Conservation (phyloP, 1,140 invertebrate species). For the Coptotermes formosanus region DNA sequence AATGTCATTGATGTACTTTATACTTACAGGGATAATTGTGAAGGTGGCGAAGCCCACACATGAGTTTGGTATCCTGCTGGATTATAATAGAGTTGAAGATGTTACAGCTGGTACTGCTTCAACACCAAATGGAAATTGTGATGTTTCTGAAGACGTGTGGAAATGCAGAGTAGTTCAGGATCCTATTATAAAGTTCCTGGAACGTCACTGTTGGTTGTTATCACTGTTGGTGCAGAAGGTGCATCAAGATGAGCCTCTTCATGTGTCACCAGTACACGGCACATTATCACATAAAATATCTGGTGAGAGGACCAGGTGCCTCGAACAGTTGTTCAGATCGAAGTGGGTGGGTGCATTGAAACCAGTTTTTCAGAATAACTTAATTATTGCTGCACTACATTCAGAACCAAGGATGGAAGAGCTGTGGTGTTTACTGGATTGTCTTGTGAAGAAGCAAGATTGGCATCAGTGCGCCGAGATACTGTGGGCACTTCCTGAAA, state of each 20-base stretch:
- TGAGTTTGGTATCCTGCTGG: neutral
- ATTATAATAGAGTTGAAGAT: neutral
- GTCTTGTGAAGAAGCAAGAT: slow-evolving; percentile 37
- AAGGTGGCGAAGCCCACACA: neutral
- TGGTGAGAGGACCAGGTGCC: slow-evolving; percentile 40
- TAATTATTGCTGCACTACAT: slow-evolving; percentile 50
- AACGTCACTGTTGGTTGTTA: slow-evolving; percentile 56
- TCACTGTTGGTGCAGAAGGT: slow-evolving; percentile 56
- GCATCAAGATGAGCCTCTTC: slow-evolving; percentile 43
- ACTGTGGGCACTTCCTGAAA: slow-evolving; percentile 42
- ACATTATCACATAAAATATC: neutral
- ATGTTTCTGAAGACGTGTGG: neutral
- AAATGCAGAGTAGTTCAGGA: slow-evolving; percentile 28
- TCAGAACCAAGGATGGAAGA: slow-evolving; percentile 43
- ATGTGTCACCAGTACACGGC: slow-evolving; percentile 37
- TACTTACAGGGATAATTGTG: neutral
- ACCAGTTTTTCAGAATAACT: slow-evolving; percentile 50
- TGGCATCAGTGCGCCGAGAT: slow-evolving; percentile 41
- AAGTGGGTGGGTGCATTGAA: slow-evolving; percentile 47
- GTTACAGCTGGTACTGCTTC: neutral
- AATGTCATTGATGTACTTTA: neutral
- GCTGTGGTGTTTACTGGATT: slow-evolving; percentile 43
- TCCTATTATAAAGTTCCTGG: slow-evolving; percentile 54
- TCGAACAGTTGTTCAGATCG: slow-evolving; percentile 51
- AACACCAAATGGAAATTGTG: neutral